Conservation (phyloP, 2,888 invertebrate genomes). For the Ichneumoninae sp. region DNA sequence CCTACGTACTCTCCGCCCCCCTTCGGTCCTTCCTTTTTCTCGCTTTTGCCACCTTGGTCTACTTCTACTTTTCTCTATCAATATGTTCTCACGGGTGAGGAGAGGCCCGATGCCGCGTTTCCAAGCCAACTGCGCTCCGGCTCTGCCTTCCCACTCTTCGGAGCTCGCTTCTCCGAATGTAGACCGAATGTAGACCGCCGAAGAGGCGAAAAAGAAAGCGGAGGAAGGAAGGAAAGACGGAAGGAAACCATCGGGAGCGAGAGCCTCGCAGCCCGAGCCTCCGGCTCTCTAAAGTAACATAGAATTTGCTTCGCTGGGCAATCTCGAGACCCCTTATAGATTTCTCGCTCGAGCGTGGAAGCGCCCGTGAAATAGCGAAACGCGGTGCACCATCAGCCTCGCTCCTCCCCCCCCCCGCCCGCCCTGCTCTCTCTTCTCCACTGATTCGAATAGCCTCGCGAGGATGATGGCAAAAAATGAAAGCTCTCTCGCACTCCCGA, state of each 20-base stretch:
- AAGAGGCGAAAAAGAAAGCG: conserved; percentile 59
- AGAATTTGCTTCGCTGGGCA: conserved; percentile 75
- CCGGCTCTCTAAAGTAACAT: conserved; percentile 72
- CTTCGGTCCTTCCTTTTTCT: conserved; percentile 67
- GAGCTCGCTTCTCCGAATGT: conserved; percentile 55
- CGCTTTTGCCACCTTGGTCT: conserved; percentile 63
- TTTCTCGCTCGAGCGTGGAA: conserved; percentile 72
- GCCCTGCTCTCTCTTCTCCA: neutral
- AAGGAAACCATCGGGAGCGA: conserved; percentile 66
- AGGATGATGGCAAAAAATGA: conserved; percentile 47
- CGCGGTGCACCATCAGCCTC: conserved; percentile 52
- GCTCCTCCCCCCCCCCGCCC: conserved; percentile 36
- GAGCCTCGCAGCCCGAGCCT: conserved; percentile 63
- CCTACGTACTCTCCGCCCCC: conserved; percentile 63
- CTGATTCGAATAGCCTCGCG: conserved; percentile 46
- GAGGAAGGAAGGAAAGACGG: conserved; percentile 67
- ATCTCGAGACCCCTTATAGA: conserved; percentile 74
- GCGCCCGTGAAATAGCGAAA: conserved; percentile 71
- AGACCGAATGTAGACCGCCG: conserved; percentile 39
- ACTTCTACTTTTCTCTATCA: conserved; percentile 69
- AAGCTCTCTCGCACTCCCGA: conserved; percentile 35
- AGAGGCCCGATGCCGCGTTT: conserved; percentile 72
- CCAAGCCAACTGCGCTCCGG: conserved; percentile 41
- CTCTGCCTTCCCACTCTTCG: conserved; percentile 44
- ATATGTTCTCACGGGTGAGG: conserved; percentile 72